Evolutionary conservation across 2,113 vertebrate species (phyloP).

Genomic region (Sphaerodactylus townsendi): DNA sequence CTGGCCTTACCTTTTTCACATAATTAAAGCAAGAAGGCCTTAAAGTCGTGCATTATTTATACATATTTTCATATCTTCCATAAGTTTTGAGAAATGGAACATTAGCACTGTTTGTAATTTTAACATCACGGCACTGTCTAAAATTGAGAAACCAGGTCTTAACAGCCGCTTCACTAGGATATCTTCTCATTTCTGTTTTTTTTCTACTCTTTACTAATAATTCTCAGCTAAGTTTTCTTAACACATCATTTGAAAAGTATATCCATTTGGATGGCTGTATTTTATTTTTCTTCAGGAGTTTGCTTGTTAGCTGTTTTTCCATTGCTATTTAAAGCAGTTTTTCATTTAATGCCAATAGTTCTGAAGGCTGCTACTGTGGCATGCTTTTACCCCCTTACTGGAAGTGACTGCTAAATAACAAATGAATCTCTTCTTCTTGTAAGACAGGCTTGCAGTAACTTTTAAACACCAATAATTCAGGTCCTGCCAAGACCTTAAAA

Average conservation of each 20-base stretch:
- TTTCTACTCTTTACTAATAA: background rate
- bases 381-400: background rate
- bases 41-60: background rate
- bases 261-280: background rate
- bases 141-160: background rate
- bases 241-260: background rate
- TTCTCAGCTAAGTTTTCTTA: background rate
- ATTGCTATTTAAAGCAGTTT: background rate
- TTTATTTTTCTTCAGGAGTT: background rate
- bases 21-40: background rate
- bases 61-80: background rate
- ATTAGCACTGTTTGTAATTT: background rate
- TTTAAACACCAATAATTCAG: constrained; percentile 20
- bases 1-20: no score
- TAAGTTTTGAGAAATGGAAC: background rate
- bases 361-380: background rate
- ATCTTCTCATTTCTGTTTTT: background rate
- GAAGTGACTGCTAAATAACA: constrained; percentile 32
- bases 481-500: background rate
- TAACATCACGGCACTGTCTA: background rate
- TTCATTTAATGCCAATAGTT: background rate
- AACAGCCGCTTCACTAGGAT: background rate
- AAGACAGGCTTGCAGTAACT: constrained; percentile 20
- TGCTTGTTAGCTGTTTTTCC: background rate
- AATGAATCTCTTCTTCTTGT: background rate